Conservation (phyloP, 2,888 invertebrate species). For the Sycophila texana region DNA sequence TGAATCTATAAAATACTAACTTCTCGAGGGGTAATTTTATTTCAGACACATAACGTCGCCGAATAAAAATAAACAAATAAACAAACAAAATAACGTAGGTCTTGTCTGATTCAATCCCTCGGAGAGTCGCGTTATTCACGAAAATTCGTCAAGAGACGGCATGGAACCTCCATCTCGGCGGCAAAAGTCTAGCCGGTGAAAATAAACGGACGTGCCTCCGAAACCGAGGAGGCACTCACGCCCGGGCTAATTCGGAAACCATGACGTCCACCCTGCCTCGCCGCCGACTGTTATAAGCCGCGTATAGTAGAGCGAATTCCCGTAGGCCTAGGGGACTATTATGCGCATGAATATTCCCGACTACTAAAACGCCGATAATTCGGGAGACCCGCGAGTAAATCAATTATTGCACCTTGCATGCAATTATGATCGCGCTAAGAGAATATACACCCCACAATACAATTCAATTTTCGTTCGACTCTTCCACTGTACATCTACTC, state of each 20-base stretch:
- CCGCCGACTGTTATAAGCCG: background rate
- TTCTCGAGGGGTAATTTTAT: no score
- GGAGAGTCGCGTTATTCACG: no score
- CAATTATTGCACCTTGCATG: background rate
- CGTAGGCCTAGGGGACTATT: constrained; percentile 1
- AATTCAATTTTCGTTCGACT: background rate
- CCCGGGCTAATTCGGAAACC: no score
- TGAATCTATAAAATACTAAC: no score
- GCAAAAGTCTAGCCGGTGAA: background rate
- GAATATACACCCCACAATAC: no score
- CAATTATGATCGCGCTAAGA: background rate
- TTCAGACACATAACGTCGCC: no score
- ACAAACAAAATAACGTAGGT: no score
- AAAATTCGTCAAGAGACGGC: no score
- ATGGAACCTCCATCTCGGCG: background rate
- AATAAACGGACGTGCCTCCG: background rate
- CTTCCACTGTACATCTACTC: no score
- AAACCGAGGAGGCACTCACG: background rate
- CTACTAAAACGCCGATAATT: constrained; percentile 14
- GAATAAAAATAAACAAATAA: no score
- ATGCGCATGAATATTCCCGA: constrained; percentile 5
- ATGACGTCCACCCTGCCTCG: no score
- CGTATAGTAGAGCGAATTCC: constrained; percentile 7
- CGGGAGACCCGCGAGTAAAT: background rate
- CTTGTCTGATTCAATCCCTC: no score